A percentile compares a stretch with the other conserved stretches of the same genome.
These are phyloP conservation scores for Tetranychus truncatus DNA, from an alignment of 2,888 invertebrate species.

Conservation along the genomic window DNA sequence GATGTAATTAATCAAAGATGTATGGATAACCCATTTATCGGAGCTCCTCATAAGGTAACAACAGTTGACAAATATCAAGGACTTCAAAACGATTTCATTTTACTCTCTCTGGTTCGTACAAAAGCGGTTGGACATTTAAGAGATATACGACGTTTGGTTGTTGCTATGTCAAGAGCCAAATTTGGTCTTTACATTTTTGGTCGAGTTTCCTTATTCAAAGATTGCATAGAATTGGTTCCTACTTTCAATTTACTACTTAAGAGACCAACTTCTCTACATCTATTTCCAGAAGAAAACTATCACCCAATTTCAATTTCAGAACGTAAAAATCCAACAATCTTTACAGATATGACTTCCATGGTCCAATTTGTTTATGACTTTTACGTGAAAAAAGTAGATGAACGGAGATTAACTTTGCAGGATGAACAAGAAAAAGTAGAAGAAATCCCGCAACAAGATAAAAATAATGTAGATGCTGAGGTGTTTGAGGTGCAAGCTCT, in stretches of 20 bases:
- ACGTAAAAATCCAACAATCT: conserved; percentile 38
- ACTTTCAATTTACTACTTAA: conserved; percentile 75
- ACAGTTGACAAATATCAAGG: conserved; percentile 99
- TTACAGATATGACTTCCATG: conserved; percentile 81
- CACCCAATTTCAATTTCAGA: conserved; percentile 37
- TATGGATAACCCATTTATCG: conserved; percentile 82
- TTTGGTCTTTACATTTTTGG: conserved; percentile 92
- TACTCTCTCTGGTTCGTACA: conserved; percentile 85
- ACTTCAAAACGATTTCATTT: conserved; percentile 95
- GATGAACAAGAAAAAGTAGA: conserved; percentile 17
- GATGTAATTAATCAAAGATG: conserved; percentile 82
- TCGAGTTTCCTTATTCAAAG: conserved; percentile 71
- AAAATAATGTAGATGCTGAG: neutral
- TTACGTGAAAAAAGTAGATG: conserved; percentile 56
- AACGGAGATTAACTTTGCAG: conserved; percentile 16
- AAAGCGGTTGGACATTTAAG: conserved; percentile 92
- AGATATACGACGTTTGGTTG: conserved; percentile 85
- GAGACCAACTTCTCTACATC: conserved; percentile 56
- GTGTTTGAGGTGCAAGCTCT: neutral
- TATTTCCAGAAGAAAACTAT: conserved; percentile 60
- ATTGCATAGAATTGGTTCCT: conserved; percentile 89
- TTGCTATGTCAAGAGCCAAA: conserved; percentile 91
- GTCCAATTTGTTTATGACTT: conserved; percentile 82
- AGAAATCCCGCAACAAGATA: too few species aligned
- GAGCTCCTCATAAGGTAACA: conserved; percentile 59